phyloP scores from a whole-genome alignment of 23 tunicate species.

The Halocynthia aurantium region DNA sequence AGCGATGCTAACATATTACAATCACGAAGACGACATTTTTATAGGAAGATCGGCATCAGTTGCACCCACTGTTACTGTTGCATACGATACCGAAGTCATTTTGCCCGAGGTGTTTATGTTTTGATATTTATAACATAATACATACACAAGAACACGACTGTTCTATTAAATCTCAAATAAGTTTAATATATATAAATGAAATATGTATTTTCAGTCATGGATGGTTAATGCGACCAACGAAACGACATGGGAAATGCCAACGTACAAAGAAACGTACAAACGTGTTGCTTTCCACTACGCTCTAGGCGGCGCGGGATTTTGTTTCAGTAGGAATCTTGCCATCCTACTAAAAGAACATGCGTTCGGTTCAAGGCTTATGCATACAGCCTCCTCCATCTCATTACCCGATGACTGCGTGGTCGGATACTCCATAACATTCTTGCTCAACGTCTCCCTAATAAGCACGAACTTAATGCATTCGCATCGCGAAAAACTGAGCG shows the following conservation, averaged over 20 bases:
- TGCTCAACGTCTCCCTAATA: conserved; percentile 43
- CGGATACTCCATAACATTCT: conserved; percentile 62
- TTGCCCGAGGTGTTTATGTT: conserved; percentile 5
- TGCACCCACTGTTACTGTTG: conserved; percentile 21
- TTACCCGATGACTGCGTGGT: conserved; percentile 68
- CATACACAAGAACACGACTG: too few relatives aligned
- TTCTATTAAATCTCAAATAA: too few relatives aligned
- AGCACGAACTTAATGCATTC: conserved; percentile 34
- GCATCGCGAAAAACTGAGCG: conserved; percentile 29
- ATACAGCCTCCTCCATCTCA: conserved; percentile 41
- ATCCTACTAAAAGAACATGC: conserved; percentile 20
- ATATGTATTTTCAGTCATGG: too few relatives aligned
- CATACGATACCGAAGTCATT: conserved; percentile 21
- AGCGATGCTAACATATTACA: conserved; percentile 12
- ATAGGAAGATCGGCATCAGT: conserved; percentile 42
- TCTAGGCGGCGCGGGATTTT: conserved; percentile 51
- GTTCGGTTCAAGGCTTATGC: conserved; percentile 31
- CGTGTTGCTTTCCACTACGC: conserved; percentile 59
- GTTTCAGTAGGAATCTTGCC: conserved; percentile 39
- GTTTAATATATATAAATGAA: too few relatives aligned
- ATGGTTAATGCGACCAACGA: conserved; percentile 2
- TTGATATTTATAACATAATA: too few relatives aligned
- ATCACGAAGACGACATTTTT: conserved; percentile 15
- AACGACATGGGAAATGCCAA: conserved; percentile 8
- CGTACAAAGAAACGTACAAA: background rate